Evolutionary conservation across 2,113 vertebrate species (phyloP).

Genomic region (Pluvianellus socialis): DNA sequence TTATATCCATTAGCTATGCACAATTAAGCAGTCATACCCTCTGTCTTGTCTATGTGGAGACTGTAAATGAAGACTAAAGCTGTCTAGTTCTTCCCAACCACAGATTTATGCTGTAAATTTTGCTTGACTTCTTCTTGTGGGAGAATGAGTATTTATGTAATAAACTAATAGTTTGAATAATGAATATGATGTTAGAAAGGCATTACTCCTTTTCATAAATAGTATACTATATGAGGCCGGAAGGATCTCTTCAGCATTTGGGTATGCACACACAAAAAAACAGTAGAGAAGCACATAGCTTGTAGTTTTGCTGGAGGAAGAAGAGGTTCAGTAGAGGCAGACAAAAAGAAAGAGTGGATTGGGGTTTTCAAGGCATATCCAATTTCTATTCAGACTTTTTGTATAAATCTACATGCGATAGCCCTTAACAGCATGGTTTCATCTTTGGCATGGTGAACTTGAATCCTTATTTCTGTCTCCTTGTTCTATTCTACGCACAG

Average conservation of each 20-base stretch:
- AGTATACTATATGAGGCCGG: neutral
- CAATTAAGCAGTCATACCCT: neutral
- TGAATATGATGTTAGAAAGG: neutral
- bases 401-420: neutral
- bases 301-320: neutral
- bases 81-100: neutral
- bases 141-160: neutral
- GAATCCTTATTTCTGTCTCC: neutral
- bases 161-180: neutral
- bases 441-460: neutral
- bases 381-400: neutral
- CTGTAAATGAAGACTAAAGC: neutral
- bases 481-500: no score
- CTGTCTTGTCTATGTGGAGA: neutral
- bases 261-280: neutral
- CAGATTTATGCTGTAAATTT: neutral
- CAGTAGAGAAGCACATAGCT: neutral
- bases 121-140: neutral
- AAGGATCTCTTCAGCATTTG: neutral
- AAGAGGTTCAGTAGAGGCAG: neutral
- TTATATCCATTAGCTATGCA: neutral
- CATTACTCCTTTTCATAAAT: neutral
- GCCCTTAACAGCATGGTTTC: neutral
- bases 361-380: neutral
- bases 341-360: neutral